phyloP scores from a whole-genome alignment of 92 coral and sea anemone genomes.

The Diadumene lineata region DNA sequence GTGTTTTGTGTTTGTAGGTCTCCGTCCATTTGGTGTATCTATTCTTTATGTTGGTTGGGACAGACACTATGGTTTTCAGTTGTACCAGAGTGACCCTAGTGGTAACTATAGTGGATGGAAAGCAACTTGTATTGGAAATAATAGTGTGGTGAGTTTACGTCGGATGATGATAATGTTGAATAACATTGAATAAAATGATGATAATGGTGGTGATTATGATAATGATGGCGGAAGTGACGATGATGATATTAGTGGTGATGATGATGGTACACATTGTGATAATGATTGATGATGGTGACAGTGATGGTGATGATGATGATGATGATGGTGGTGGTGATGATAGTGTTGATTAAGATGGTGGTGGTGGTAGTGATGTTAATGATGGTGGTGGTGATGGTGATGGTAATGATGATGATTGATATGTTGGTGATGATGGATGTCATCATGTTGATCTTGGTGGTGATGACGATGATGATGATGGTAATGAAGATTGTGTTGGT shows the following conservation, averaged over 20 bases:
- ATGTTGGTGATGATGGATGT: neutral
- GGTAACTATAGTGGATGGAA: slow-evolving; percentile 99
- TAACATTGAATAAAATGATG: too few species aligned
- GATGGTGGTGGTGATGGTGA: neutral
- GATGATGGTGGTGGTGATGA: neutral
- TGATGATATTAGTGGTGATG: neutral
- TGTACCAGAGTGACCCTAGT: slow-evolving; percentile 99
- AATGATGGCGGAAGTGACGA: neutral
- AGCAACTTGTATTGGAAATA: slow-evolving; percentile 97
- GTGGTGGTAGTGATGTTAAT: neutral
- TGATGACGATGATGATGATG: neutral
- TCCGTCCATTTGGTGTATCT: slow-evolving; percentile 97
- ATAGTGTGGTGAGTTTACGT: slow-evolving; percentile 87
- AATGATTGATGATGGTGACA: neutral
- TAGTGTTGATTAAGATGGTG: neutral
- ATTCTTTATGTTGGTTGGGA: slow-evolving; percentile 96
- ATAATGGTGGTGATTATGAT: neutral
- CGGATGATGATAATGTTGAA: neutral
- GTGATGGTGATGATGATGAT: neutral
- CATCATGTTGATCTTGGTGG: neutral
- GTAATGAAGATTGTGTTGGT: neutral
- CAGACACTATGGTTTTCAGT: slow-evolving; percentile 92
- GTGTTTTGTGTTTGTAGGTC: slow-evolving; percentile 51
- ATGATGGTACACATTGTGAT: neutral
- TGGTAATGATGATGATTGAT: neutral